Percentiles rank a stretch among this genome's conserved stretches.
Evolutionary conservation across 2,113 vertebrate species (phyloP).

Genomic region (Rhinolophus sinicus): DNA sequence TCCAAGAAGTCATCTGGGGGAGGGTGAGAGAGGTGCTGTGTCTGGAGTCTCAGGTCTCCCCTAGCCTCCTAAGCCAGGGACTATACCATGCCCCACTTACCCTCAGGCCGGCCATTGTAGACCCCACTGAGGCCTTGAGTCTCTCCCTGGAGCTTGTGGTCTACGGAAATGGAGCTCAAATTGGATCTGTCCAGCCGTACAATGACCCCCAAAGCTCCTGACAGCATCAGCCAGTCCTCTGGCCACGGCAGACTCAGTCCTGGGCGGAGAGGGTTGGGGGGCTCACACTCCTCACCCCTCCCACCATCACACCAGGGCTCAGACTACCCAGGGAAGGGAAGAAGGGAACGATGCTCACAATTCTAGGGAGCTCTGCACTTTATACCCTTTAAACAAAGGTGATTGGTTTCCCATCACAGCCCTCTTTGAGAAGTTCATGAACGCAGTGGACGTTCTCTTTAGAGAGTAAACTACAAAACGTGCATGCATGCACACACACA

Average conservation of each 20-base stretch:
- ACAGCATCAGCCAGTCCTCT: conserved; percentile 93
- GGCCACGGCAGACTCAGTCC: conserved; percentile 93
- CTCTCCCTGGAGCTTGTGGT: conserved; percentile 83
- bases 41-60: neutral
- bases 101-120: conserved; percentile 88
- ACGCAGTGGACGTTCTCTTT: fast-evolving
- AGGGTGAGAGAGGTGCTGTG: neutral
- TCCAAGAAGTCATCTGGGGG: conserved; percentile 78
- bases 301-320: neutral
- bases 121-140: conserved; percentile 93
- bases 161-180: conserved; percentile 87
- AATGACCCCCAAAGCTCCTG: conserved; percentile 88
- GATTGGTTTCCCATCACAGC: neutral
- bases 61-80: neutral
- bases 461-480: neutral
- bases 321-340: neutral
- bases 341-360: neutral
- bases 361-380: neutral
- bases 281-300: neutral
- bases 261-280: conserved; percentile 60
- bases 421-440: neutral
- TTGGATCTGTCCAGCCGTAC: conserved; percentile 87
- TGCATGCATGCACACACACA: fast-evolving
- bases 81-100: conserved; percentile 75
- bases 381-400: neutral